phyloP scores from a whole-genome alignment of 2,888 invertebrate genomes.

The Acrobasis suavella region DNA sequence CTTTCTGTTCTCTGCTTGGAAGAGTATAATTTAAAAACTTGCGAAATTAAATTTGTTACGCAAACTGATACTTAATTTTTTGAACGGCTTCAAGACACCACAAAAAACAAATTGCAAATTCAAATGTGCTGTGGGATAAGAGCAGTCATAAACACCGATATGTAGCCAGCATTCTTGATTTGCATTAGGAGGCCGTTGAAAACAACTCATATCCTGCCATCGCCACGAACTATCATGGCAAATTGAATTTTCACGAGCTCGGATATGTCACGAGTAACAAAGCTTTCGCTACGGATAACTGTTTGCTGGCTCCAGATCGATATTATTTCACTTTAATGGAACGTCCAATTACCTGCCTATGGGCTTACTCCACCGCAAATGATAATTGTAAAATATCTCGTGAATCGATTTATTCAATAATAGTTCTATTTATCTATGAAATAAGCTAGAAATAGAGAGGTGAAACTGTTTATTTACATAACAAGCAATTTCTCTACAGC shows the following conservation, averaged over 20 bases:
- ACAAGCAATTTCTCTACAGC: not conserved
- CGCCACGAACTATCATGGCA: conserved; percentile 44
- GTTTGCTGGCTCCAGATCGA: conserved; percentile 8
- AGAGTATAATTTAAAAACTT: too few relatives aligned
- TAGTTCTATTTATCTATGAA: conserved; percentile 5
- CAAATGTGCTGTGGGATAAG: not conserved
- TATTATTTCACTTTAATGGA: conserved; percentile 13
- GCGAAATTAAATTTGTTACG: too few relatives aligned
- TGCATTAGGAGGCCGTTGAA: conserved; percentile 13
- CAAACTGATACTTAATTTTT: too few relatives aligned
- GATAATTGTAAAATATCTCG: conserved; percentile 14
- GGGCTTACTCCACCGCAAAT: conserved; percentile 15
- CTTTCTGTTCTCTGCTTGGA: too few relatives aligned
- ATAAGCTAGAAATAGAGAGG: not conserved
- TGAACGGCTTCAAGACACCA: not conserved
- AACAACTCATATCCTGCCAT: conserved; percentile 20
- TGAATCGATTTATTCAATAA: not conserved
- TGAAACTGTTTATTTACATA: not conserved
- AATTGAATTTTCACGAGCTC: conserved; percentile 47
- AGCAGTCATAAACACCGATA: not conserved
- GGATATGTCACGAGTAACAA: conserved; percentile 16
- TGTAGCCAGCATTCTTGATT: conserved; percentile 14
- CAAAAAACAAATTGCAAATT: not conserved
- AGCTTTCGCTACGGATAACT: conserved; percentile 17
- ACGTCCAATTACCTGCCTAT: conserved; percentile 12